These are phyloP conservation scores for Brachionichthys hirsutus DNA, from an alignment of 2,113 vertebrate species.

Conservation along the genomic window DNA sequence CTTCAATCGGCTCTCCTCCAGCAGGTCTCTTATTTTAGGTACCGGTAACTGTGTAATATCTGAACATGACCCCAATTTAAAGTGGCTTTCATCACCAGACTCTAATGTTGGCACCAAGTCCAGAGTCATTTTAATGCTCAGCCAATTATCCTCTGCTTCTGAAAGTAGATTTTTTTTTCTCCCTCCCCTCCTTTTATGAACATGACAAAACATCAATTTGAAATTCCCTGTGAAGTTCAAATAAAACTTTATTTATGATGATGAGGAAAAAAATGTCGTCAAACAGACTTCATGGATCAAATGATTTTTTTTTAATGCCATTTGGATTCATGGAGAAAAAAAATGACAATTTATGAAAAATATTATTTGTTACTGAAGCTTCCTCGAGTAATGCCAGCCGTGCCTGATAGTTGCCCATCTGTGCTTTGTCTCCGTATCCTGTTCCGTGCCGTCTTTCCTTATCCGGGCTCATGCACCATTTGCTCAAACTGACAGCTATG, in stretches of 20 bases:
- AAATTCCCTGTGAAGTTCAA: conserved; percentile 45
- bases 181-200: conserved; percentile 15
- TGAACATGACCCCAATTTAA: conserved; percentile 61
- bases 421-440: conserved; percentile 50
- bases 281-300: conserved; percentile 29
- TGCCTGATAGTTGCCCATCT: conserved; percentile 65
- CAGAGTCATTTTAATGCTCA: conserved; percentile 47
- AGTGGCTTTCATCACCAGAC: conserved; percentile 48
- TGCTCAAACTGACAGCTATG: conserved; percentile 72
- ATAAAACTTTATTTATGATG: conserved; percentile 54
- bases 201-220: conserved; percentile 36
- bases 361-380: conserved; percentile 33
- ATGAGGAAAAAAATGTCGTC: conserved; percentile 31
- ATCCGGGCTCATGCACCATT: conserved; percentile 62
- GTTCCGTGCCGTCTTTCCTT: conserved; percentile 53
- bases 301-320: conserved; percentile 32
- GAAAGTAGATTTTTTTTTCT: conserved; percentile 30
- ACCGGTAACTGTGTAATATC: conserved; percentile 41
- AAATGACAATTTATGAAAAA: conserved; percentile 33
- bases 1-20: conserved; percentile 5
- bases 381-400: conserved; percentile 51
- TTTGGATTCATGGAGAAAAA: conserved; percentile 34
- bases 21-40: conserved; percentile 23
- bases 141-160: conserved; percentile 57
- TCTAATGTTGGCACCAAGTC: conserved; percentile 52